A percentile compares a stretch with the other conserved stretches of the same genome.
Evolutionary conservation across 2,888 invertebrate species (phyloP).

Genomic region (Tenthredo notha): DNA sequence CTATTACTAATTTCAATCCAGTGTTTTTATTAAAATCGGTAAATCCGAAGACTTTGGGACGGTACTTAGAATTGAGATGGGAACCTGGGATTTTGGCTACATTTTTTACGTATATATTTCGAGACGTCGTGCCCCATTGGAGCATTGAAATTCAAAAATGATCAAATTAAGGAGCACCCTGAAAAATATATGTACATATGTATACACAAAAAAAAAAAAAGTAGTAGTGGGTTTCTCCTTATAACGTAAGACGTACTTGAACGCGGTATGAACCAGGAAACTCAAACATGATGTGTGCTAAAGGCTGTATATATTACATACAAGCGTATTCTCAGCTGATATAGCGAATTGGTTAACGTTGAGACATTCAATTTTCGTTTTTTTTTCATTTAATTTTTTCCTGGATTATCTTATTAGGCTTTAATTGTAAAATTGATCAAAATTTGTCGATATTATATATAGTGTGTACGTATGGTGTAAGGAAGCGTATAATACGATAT

Average conservation of each 20-base stretch:
- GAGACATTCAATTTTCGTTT: background rate
- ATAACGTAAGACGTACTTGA: background rate
- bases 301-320: background rate
- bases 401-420: background rate
- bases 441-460: background rate
- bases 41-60: no score
- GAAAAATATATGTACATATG: background rate
- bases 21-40: no score
- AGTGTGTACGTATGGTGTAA: background rate
- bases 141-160: no score
- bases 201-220: no score
- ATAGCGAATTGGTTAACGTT: background rate
- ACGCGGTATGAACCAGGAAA: constrained; percentile 19
- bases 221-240: no score
- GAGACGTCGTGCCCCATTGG: no score
- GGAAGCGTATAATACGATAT: background rate
- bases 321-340: background rate
- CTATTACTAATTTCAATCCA: no score
- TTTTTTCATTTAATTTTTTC: background rate
- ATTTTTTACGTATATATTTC: no score
- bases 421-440: background rate
- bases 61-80: no score
- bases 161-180: no score
- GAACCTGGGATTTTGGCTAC: no score
- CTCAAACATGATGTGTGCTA: background rate